phyloP scores from a whole-genome alignment of 2,888 invertebrate species.

The Drosophila ezoana region DNA sequence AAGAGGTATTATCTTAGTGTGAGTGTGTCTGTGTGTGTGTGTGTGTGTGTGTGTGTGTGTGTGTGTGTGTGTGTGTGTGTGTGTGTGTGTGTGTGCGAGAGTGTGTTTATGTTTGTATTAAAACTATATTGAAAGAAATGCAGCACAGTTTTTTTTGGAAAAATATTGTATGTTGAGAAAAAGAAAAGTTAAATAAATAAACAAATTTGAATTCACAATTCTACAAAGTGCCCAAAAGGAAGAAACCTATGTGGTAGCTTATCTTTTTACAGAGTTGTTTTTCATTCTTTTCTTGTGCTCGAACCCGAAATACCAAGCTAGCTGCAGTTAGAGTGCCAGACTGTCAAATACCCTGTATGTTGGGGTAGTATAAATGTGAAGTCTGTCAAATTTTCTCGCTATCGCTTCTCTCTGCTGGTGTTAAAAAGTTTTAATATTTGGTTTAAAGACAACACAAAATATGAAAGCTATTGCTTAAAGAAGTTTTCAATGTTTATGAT shows the following conservation, averaged over 20 bases:
- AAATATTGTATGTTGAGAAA: too few relatives aligned
- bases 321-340: background rate
- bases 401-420: too few relatives aligned
- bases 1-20: conserved; percentile 69
- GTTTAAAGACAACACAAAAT: too few relatives aligned
- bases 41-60: conserved; percentile 9
- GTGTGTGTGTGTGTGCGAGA: conserved; percentile 3
- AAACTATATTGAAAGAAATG: background rate
- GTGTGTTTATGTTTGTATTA: conserved; percentile 9
- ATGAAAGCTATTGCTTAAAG: too few relatives aligned
- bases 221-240: background rate
- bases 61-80: conserved; percentile 15
- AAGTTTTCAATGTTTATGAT: too few relatives aligned
- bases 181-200: background rate
- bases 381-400: too few relatives aligned
- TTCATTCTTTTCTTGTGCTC: background rate
- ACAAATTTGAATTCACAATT: background rate
- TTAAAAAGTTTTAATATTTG: too few relatives aligned
- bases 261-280: background rate
- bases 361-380: too few relatives aligned
- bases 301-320: conserved; percentile 3
- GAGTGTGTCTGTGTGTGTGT: conserved; percentile 9
- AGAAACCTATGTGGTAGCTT: conserved; percentile 31
- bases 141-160: conserved; percentile 1
- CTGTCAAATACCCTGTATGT: conserved; percentile 8